Evolutionary conservation across 1,140 invertebrate genomes (phyloP).

Genomic region (Aporrectodea caliginosa): DNA sequence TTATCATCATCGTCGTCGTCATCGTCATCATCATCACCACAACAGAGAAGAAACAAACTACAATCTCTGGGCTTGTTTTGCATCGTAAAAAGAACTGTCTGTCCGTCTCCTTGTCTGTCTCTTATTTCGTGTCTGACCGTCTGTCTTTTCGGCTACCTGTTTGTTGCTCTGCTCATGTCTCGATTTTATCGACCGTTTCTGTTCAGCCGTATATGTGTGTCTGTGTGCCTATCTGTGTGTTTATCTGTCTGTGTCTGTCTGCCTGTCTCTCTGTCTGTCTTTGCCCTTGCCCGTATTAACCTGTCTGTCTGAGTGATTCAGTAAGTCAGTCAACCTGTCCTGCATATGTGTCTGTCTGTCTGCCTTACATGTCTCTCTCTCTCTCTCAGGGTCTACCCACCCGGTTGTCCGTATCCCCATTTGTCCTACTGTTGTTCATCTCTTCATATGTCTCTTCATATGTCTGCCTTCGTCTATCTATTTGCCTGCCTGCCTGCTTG

Average conservation of each 20-base stretch:
- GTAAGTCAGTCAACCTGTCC: not conserved
- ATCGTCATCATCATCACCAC: not conserved
- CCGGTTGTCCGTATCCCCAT: not conserved
- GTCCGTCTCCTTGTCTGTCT: not conserved
- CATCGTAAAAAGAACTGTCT: too few relatives aligned
- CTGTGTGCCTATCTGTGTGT: not conserved
- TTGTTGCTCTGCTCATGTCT: not conserved
- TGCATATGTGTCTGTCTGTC: not conserved
- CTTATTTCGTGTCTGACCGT: not conserved
- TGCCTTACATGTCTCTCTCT: not conserved
- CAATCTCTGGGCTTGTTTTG: not conserved
- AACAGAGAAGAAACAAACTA: not conserved
- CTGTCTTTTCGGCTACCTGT: too few relatives aligned
- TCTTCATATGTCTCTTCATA: not conserved
- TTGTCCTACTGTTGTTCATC: not conserved
- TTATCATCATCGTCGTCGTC: not conserved
- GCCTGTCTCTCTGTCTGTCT: not conserved
- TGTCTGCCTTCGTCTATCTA: not conserved
- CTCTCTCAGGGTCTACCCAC: not conserved
- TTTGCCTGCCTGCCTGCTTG: not conserved
- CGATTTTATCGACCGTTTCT: not conserved
- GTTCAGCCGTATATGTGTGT: not conserved
- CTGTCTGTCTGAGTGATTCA: not conserved
- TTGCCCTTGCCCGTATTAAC: not conserved
- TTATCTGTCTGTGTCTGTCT: not conserved